These are phyloP conservation scores for Morinoia aosen DNA, from an alignment of 2,888 invertebrate genomes.

Conservation along the genomic window DNA sequence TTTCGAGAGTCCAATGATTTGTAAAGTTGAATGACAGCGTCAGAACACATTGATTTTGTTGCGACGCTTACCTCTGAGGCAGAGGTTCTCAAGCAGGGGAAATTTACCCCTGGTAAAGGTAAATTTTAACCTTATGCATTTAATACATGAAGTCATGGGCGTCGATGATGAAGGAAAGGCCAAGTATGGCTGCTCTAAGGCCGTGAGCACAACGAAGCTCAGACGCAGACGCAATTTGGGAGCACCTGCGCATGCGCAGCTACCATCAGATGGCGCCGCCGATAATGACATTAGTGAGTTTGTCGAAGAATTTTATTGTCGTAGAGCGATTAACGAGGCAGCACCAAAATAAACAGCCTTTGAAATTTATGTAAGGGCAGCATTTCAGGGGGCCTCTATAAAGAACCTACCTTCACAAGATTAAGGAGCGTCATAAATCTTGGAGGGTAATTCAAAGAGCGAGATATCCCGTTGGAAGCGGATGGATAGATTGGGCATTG, in stretches of 20 bases:
- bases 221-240: background rate
- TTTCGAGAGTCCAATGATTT: too few relatives aligned
- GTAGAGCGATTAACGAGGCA: background rate
- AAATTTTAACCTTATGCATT: too few relatives aligned
- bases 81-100: too few relatives aligned
- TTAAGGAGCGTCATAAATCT: slow-evolving; percentile 16
- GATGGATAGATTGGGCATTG: background rate
- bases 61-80: too few relatives aligned
- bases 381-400: background rate
- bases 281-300: slow-evolving; percentile 13
- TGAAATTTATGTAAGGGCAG: background rate
- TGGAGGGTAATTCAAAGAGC: background rate
- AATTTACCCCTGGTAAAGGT: too few relatives aligned
- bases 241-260: background rate
- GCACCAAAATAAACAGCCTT: background rate
- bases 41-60: too few relatives aligned
- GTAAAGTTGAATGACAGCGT: too few relatives aligned
- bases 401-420: background rate
- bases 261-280: background rate
- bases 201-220: too few relatives aligned
- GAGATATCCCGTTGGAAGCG: background rate
- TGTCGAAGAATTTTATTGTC: slow-evolving; percentile 31
- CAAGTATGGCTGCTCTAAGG: too few relatives aligned
- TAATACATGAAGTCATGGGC: too few relatives aligned
- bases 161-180: too few relatives aligned